These are phyloP conservation scores for Eulithis testata DNA, from an alignment of 2,888 invertebrate species.

Conservation along the genomic window DNA sequence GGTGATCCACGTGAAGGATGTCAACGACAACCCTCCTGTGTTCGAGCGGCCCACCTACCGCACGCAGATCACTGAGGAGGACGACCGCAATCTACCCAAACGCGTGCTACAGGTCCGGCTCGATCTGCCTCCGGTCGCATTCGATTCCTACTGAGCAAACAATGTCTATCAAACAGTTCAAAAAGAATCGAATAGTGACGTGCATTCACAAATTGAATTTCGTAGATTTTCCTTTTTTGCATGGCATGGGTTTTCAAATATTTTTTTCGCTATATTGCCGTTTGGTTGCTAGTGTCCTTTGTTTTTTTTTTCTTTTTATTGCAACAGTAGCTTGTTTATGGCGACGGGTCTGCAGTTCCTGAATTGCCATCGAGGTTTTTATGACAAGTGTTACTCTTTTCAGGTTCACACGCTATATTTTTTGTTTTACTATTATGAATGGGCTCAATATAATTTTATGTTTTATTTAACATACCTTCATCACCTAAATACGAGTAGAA, in stretches of 20 bases:
- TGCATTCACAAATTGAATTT: conserved; percentile 51
- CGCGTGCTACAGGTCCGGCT: conserved; percentile 93
- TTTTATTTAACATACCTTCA: background rate
- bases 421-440: conserved; percentile 14
- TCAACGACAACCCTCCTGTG: conserved; percentile 98
- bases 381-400: conserved; percentile 31
- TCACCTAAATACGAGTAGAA: background rate
- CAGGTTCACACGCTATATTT: conserved; percentile 15
- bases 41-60: conserved; percentile 97
- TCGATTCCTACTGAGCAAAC: conserved; percentile 58
- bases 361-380: conserved; percentile 46
- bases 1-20: conserved; percentile 98
- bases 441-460: background rate
- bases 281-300: conserved; percentile 68
- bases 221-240: conserved; percentile 62
- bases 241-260: conserved; percentile 76
- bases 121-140: conserved; percentile 84
- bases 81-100: conserved; percentile 96
- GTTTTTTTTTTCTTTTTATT: conserved; percentile 61
- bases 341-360: conserved; percentile 53
- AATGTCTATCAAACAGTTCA: conserved; percentile 45
- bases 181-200: conserved; percentile 62
- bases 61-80: conserved; percentile 98
- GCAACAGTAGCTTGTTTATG: conserved; percentile 57
- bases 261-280: conserved; percentile 53